These are phyloP conservation scores for Heterodera schachtii DNA, from an alignment of 1,140 invertebrate genomes.

Conservation along the genomic window DNA sequence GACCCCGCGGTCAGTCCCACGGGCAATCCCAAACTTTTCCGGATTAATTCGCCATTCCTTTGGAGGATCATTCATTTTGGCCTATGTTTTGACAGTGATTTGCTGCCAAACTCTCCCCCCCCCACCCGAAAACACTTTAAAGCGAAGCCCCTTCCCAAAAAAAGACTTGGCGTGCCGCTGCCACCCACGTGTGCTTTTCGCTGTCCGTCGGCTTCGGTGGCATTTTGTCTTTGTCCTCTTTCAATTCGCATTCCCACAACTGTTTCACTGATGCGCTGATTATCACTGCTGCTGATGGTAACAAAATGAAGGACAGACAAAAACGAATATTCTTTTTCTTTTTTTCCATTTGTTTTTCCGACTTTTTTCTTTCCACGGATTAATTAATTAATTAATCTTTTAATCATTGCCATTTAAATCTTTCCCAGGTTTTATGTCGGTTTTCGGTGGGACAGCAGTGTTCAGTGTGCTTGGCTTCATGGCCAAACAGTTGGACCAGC, in stretches of 20 bases:
- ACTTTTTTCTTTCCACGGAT: too few species aligned
- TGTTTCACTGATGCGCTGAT: constrained; percentile 43
- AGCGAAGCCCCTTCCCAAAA: background rate
- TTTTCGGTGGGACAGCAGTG: constrained; percentile 48
- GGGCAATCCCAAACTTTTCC: background rate
- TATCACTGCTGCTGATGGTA: constrained; percentile 39
- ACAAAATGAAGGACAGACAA: background rate
- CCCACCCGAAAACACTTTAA: background rate
- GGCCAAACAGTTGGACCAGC: constrained; percentile 74
- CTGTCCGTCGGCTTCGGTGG: constrained; percentile 66
- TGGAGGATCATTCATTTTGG: too few species aligned
- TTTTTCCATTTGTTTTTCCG: background rate
- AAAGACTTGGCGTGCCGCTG: constrained; percentile 65
- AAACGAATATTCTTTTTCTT: background rate
- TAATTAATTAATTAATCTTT: too few species aligned
- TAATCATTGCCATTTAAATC: background rate
- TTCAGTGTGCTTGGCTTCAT: constrained; percentile 46
- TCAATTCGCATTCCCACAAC: constrained; percentile 42
- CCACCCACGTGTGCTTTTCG: constrained; percentile 67
- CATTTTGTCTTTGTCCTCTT: constrained; percentile 56
- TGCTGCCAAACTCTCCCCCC: too few species aligned
- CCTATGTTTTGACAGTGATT: too few species aligned
- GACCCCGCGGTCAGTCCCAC: constrained; percentile 9
- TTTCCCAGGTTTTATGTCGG: constrained; percentile 34
- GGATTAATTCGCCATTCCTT: too few species aligned